These are phyloP conservation scores for Drosophila formosana DNA, from an alignment of 2,888 invertebrate species.

Conservation along the genomic window DNA sequence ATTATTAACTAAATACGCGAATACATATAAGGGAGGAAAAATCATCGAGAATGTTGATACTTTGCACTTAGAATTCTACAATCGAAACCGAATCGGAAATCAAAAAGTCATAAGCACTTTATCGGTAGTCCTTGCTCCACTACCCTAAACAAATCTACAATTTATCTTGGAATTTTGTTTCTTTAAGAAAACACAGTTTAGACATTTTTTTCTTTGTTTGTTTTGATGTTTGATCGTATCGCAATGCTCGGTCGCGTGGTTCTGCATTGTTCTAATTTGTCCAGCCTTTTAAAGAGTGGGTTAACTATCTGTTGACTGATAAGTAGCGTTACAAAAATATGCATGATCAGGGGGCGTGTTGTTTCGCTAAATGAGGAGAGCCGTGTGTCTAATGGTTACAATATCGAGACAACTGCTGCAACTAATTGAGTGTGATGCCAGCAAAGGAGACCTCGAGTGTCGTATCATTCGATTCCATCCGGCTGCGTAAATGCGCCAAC, in stretches of 20 bases:
- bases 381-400: constrained; percentile 16
- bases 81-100: constrained; percentile 53
- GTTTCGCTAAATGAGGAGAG: constrained; percentile 19
- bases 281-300: constrained; percentile 53
- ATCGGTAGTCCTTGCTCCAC: constrained; percentile 30
- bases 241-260: constrained; percentile 8
- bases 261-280: constrained; percentile 25
- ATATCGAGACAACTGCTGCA: constrained; percentile 26
- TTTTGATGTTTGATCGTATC: constrained; percentile 20
- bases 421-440: constrained; percentile 84
- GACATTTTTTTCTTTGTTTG: constrained; percentile 17
- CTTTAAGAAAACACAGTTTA: constrained; percentile 48
- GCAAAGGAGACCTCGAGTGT: constrained; percentile 85
- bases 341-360: constrained; percentile 44
- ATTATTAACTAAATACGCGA: constrained; percentile 61
- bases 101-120: constrained; percentile 55
- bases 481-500: constrained; percentile 91
- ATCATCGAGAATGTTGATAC: constrained; percentile 72
- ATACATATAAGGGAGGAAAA: constrained; percentile 46
- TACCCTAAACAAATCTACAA: constrained; percentile 45
- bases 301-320: constrained; percentile 40
- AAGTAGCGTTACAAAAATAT: constrained; percentile 58
- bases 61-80: constrained; percentile 70
- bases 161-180: constrained; percentile 55
- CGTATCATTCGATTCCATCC: constrained; percentile 85